phyloP scores from a whole-genome alignment of 2,797 vertebrate genomes.

The Capromys pilorides region DNA sequence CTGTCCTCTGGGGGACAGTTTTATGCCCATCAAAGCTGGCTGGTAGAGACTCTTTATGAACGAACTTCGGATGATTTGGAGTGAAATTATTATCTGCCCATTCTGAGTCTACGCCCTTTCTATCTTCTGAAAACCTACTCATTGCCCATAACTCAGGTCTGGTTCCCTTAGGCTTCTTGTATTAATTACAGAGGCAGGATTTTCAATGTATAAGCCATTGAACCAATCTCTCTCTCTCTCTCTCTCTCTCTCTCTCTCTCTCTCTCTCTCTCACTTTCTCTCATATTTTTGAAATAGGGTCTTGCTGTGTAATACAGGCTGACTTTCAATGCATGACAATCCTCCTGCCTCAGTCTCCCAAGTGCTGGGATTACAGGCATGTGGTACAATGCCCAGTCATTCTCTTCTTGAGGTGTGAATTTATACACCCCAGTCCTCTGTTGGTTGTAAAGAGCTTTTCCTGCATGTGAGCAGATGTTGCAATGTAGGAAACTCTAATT shows the following conservation, averaged over 20 bases:
- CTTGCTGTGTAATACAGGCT: background rate
- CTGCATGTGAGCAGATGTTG: background rate
- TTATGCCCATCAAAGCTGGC: background rate
- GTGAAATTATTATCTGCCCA: background rate
- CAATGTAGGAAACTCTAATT: background rate
- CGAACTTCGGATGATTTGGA: background rate
- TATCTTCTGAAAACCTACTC: background rate
- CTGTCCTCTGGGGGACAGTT: background rate
- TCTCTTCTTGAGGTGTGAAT: slow-evolving; percentile 24
- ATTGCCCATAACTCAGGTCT: background rate
- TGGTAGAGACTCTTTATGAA: background rate
- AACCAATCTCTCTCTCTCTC: no score
- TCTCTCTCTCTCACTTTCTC: no score
- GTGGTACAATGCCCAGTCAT: background rate
- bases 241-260: no score
- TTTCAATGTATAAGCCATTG: background rate
- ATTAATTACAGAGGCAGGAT: background rate
- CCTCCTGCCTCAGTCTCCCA: background rate
- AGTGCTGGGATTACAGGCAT: background rate
- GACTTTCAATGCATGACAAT: background rate
- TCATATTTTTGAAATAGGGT: no score
- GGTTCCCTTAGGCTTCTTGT: slow-evolving; percentile 15
- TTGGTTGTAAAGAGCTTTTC: background rate
- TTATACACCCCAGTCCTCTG: background rate
- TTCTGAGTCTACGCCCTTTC: background rate